Conservation (phyloP, 2,113 vertebrate species). For the Siphamia tubifer region DNA sequence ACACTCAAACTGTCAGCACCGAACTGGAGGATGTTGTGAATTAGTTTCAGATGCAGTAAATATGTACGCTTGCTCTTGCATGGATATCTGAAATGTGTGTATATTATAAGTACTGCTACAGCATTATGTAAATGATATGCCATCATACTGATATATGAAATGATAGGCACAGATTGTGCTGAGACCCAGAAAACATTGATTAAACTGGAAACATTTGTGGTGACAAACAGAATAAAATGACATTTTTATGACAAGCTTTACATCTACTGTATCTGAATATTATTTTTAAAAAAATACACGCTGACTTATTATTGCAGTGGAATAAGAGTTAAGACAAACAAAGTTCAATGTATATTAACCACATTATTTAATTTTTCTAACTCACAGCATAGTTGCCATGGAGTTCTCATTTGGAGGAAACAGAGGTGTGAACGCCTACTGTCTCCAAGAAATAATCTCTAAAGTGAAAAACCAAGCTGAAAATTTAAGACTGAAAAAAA, state of each 20-base stretch:
- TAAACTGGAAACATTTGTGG: neutral
- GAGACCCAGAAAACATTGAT: neutral
- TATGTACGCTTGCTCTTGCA: neutral
- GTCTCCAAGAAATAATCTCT: constrained; percentile 26
- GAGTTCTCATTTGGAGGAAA: constrained; percentile 31
- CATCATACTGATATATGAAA: neutral
- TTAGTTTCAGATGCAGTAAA: neutral
- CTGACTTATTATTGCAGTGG: neutral
- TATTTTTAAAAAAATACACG: neutral
- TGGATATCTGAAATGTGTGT: neutral
- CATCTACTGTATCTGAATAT: neutral
- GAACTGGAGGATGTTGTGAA: neutral
- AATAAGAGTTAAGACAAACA: constrained; percentile 8
- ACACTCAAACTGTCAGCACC: neutral
- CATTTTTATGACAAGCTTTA: neutral
- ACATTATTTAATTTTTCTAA: neutral
- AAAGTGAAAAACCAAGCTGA: constrained; percentile 19
- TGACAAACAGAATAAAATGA: neutral
- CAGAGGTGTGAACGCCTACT: constrained; percentile 48
- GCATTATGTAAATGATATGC: neutral
- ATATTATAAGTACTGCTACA: neutral
- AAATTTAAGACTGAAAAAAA: constrained; percentile 23
- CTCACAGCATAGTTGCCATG: constrained; percentile 41
- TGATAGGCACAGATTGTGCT: neutral
- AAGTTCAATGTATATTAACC: constrained; percentile 7